Base-by-base conservation (phyloP, 2,797 vertebrate species). In the Bradypodion pumilum region DNA sequence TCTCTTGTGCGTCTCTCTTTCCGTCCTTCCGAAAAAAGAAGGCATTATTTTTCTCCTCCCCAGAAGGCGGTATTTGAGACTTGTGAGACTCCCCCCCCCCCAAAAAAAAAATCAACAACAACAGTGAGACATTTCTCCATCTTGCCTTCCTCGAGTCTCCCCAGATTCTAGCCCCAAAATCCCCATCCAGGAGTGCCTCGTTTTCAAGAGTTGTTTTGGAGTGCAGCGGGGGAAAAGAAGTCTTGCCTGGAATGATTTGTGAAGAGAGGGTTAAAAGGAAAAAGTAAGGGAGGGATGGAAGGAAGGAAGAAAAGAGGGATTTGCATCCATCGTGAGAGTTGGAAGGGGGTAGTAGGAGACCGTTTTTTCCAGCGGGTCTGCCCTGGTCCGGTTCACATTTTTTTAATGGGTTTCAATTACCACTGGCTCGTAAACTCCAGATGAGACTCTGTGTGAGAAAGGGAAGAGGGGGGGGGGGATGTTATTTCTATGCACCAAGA, bases 371-470 rank as follows among this genome's bases (percentile, higher is more conserved):
- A n/a, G n/a, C 91, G 92, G 90, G 87, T 89, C 92, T 89, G 90
- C 93, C 94, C 92, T 56, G 79, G 87, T 90, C 92, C 84, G 5
- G 42, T 90, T 88, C 92, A 92, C 90, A 89, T 93, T 96, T n/a
- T n/a, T n/a, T 70, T 97, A 99, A 93, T 97, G 98, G 93, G 97
- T 98, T 96, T 98, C 98, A 65, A 99, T 98, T 93, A 99, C 97
- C 60, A 99, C 98, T 2, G 97, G 98, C 94, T 99, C 98, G 35
- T 97, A 99, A 90, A 97, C 95, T 84, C 97, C 98, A 42, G 97
- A 97, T 29, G 97, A 97, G 93, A 97, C 97, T 95, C 98, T 99
- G 95, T 15, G 4, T 73, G 90, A 49, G 91, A 89, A 13, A 44
- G 1, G 35, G 5, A 91, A 75, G 73, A 23, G 42, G 74, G 70